These are phyloP conservation scores for Phasia obesa DNA, from an alignment of 2,888 invertebrate species.

Conservation along the genomic window DNA sequence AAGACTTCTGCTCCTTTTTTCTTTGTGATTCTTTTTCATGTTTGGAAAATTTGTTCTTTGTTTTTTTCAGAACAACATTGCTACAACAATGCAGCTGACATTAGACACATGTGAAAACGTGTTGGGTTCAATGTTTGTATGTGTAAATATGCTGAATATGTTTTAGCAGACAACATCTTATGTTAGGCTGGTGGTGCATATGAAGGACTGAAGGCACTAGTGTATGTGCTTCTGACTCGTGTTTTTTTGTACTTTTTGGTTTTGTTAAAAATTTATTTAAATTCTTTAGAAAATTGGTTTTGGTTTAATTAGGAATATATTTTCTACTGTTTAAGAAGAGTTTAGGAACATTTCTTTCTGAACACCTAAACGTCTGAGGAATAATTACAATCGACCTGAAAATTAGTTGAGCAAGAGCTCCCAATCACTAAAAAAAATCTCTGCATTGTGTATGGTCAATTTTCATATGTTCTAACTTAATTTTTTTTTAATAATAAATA, in stretches of 20 bases:
- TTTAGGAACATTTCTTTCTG: not conserved
- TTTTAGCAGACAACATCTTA: slow-evolving; percentile 8
- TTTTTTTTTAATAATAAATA: too few relatives aligned
- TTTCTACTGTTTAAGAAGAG: slow-evolving; percentile 37
- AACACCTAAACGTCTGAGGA: not conserved
- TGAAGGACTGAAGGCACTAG: not conserved
- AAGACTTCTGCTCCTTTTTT: slow-evolving; percentile 9
- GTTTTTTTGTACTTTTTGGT: slow-evolving; percentile 2
- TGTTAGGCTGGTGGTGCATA: not conserved
- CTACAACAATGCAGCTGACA: slow-evolving; percentile 68
- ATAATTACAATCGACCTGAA: not conserved
- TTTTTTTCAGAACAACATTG: slow-evolving; percentile 41
- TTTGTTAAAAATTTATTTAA: slow-evolving; percentile 51
- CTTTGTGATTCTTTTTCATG: slow-evolving; percentile 22
- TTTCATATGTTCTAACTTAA: too few relatives aligned
- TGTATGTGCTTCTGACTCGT: not conserved
- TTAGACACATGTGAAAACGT: slow-evolving; percentile 68
- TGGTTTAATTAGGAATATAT: slow-evolving; percentile 63
- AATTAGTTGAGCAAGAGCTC: not conserved
- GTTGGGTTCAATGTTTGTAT: slow-evolving; percentile 61
- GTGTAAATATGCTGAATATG: slow-evolving; percentile 57
- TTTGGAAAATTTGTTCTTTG: slow-evolving; percentile 26
- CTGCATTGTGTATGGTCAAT: too few relatives aligned
- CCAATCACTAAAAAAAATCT: too few relatives aligned
- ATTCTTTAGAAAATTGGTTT: slow-evolving; percentile 63